Evolutionary conservation across 2,888 invertebrate species (phyloP).

Genomic region (Chydorus sphaericus): DNA sequence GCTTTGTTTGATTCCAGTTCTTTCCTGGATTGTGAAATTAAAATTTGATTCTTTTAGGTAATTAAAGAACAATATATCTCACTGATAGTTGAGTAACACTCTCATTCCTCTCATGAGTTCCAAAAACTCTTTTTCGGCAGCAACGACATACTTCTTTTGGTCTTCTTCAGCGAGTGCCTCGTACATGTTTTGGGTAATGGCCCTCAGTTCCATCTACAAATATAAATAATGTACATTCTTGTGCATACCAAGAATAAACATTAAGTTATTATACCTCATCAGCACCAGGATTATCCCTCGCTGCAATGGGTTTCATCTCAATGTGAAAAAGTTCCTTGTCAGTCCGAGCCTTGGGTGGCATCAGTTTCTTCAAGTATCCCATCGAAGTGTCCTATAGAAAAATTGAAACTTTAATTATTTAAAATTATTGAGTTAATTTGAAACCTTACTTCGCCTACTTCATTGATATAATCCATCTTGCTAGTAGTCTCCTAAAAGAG

Average conservation of each 20-base stretch:
- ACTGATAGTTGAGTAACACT: conserved; percentile 36
- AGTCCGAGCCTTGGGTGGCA: conserved; percentile 36
- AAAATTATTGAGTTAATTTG: neutral
- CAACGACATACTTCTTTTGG: conserved; percentile 33
- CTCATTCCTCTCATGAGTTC: conserved; percentile 33
- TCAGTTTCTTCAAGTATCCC: conserved; percentile 36
- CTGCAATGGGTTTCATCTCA: conserved; percentile 33
- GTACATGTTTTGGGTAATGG: conserved; percentile 34
- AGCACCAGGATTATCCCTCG: conserved; percentile 33
- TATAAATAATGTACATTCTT: neutral
- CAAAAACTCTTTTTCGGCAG: conserved; percentile 31
- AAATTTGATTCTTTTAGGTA: neutral
- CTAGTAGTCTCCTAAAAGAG: too few species aligned
- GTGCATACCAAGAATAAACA: too few species aligned
- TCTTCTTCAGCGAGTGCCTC: conserved; percentile 32
- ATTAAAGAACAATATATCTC: too few species aligned
- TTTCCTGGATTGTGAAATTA: conserved; percentile 24
- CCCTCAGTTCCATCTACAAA: conserved; percentile 33
- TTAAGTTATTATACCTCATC: conserved; percentile 31
- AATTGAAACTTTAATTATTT: neutral
- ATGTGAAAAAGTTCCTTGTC: conserved; percentile 37
- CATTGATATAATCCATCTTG: conserved; percentile 29
- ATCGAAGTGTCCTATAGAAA: neutral
- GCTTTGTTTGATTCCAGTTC: conserved; percentile 24
- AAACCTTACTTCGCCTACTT: conserved; percentile 22